These are phyloP conservation scores for Emydura subglobosa DNA, from an alignment of 2,113 vertebrate genomes.

Conservation along the genomic window DNA sequence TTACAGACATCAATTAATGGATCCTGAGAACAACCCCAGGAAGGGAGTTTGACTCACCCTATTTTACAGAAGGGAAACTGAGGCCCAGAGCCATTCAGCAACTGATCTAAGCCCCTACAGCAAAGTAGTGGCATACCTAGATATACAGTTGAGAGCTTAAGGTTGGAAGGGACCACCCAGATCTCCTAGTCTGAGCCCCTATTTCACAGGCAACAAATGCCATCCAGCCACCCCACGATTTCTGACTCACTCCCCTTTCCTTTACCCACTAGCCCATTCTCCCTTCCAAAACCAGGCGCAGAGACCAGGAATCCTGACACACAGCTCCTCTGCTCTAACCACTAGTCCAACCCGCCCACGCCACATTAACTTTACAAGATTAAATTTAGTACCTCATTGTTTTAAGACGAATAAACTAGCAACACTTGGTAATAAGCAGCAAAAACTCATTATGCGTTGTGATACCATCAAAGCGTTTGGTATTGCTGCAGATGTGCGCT, in stretches of 20 bases:
- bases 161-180: background rate
- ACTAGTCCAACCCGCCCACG: background rate
- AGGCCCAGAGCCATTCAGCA: background rate
- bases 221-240: background rate
- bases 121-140: background rate
- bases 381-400: background rate
- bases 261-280: background rate
- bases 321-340: background rate
- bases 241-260: background rate
- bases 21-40: background rate
- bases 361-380: background rate
- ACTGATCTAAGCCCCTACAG: background rate
- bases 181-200: background rate
- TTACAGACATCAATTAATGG: background rate
- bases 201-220: background rate
- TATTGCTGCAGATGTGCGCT: background rate
- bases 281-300: background rate
- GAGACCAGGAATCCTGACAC: background rate
- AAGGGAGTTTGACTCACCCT: background rate
- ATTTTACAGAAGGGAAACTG: background rate
- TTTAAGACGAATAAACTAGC: background rate
- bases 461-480: background rate
- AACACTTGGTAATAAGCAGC: background rate
- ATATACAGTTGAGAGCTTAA: background rate
- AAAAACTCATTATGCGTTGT: accelerated